Conservation (phyloP, 1,140 invertebrate genomes). For the Saccostrea glomerata region DNA sequence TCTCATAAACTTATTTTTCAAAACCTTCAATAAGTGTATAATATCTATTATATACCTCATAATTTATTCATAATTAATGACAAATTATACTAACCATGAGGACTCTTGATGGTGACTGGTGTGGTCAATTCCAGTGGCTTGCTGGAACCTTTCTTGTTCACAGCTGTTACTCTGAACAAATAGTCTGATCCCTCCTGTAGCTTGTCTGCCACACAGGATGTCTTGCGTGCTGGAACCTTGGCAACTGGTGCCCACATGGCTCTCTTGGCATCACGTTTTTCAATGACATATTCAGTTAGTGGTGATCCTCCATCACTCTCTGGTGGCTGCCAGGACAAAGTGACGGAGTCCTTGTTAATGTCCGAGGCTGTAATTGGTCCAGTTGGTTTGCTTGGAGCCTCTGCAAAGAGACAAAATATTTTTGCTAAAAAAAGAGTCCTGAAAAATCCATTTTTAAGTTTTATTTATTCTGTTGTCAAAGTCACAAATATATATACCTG, state of each 20-base stretch:
- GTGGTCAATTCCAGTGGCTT: constrained; percentile 94
- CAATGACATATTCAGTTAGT: constrained; percentile 75
- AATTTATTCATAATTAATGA: background rate
- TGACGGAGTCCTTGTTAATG: constrained; percentile 78
- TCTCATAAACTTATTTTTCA: background rate
- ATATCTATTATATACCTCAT: background rate
- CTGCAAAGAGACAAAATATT: constrained; percentile 70
- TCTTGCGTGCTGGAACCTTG: constrained; percentile 55
- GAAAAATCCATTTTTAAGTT: too few species aligned
- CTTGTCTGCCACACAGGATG: constrained; percentile 86
- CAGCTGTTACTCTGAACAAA: constrained; percentile 86
- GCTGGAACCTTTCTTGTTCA: constrained; percentile 92
- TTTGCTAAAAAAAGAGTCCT: too few species aligned
- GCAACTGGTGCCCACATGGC: constrained; percentile 89
- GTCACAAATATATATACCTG: constrained; percentile 81
- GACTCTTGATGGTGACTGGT: constrained; percentile 92
- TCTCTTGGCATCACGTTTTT: constrained; percentile 82
- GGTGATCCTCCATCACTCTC: constrained; percentile 75
- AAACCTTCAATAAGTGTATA: background rate
- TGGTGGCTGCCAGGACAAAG: constrained; percentile 76
- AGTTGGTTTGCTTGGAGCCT: constrained; percentile 91
- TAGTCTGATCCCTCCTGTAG: constrained; percentile 84
- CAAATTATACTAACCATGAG: constrained; percentile 66
- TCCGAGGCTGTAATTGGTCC: constrained; percentile 85
- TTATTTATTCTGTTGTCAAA: too few species aligned